Conservation (phyloP, 1,140 invertebrate species). For the Chymomyza costata region DNA sequence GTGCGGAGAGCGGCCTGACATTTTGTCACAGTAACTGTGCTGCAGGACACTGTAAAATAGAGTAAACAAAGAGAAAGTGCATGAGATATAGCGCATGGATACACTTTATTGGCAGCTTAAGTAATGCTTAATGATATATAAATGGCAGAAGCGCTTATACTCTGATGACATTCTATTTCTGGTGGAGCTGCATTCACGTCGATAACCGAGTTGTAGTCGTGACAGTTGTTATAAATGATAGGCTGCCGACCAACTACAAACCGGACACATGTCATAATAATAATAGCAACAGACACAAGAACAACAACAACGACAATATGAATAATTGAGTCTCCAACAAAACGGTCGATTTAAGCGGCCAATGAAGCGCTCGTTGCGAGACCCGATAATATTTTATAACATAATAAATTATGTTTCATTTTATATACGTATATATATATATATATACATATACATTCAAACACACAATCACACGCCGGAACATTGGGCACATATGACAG, state of each 20-base stretch:
- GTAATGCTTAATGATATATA: conserved; percentile 66
- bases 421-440: conserved; percentile 1
- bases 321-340: conserved; percentile 69
- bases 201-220: conserved; percentile 49
- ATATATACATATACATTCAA: neutral
- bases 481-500: conserved; percentile 49
- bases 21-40: conserved; percentile 92
- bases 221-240: conserved; percentile 71
- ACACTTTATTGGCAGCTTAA: conserved; percentile 22
- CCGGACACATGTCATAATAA: conserved; percentile 69
- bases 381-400: conserved; percentile 70
- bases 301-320: conserved; percentile 43
- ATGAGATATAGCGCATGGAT: neutral
- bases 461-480: too few relatives aligned
- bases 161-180: conserved; percentile 63
- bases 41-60: conserved; percentile 90
- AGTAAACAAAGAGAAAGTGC: conserved; percentile 13
- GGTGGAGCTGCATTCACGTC: conserved; percentile 44
- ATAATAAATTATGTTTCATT: conserved; percentile 71
- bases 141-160: conserved; percentile 64
- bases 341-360: conserved; percentile 68
- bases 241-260: conserved; percentile 44
- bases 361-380: conserved; percentile 51
- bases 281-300: conserved; percentile 2
- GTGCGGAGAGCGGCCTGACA: conserved; percentile 91